Evolutionary conservation across 1,140 invertebrate genomes (phyloP), one percentile per base, ranked within the genome.

Genomic region (Neodiprion fabricii): DNA sequence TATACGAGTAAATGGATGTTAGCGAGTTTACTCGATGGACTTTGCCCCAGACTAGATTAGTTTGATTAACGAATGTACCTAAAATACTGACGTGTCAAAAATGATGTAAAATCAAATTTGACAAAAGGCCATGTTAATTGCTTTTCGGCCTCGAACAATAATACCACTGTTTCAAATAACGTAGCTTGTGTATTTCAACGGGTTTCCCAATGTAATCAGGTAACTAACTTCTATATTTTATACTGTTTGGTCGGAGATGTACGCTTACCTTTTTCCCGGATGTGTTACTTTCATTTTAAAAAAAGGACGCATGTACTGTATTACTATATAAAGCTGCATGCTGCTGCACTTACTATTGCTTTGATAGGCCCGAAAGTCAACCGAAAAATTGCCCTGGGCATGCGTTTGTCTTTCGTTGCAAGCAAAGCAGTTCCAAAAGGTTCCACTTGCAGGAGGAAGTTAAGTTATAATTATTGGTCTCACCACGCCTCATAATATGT

Each of bases 401-500:
- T 79, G 70, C 74, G 69, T 75, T 78, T 73, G 79, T 77, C 77
- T 77, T 86, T 85, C 79, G 83, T 85, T 84, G 78, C 81, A 74
- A 81, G 79, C 74, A 77, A 76, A 73, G 71, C 76, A 70, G 73
- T 79, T 78, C 75, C 74, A 79, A 76, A 80, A 78, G 77, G 72
- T 76, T 80, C 77, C 79, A 73, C 68, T 78, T 77, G 74, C 67
- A 50, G 76, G 67, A 84, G 75, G 78, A 83, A 83, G 76, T 76
- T 77, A 80, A 76, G 75, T 79, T 76, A 75, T 80, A 78, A 76
- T 80, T 76, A 77, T 75, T 77, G 78, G 76, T 83, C 81, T 85
- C 80, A 77, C 83, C 81, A 83, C 84, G 85, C 85, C 85, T 94
- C 93, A 96, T 86, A 95, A 92, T 90, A 98, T 96, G 90, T 97